phyloP scores from a whole-genome alignment of 1,140 invertebrate species.

The Macrosteles quadrilineatus region DNA sequence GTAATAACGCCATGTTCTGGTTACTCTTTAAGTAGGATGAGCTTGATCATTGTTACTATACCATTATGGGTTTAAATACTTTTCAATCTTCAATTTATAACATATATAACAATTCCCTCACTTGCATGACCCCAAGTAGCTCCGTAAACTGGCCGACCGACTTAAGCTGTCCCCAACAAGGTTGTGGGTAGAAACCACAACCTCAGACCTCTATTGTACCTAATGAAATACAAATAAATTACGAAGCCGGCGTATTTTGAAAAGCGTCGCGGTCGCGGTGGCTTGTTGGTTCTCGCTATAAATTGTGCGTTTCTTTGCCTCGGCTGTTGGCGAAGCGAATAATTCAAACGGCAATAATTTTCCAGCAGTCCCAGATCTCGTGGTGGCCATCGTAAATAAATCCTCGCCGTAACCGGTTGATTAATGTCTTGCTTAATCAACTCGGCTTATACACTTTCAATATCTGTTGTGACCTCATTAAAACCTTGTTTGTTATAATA shows the following conservation, averaged over 20 bases:
- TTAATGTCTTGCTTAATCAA: conserved; percentile 23
- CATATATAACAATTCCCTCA: too few species aligned
- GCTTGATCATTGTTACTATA: too few species aligned
- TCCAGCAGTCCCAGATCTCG: conserved; percentile 12
- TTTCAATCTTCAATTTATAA: too few species aligned
- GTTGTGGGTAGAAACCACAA: background rate
- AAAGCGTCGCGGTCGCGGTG: background rate
- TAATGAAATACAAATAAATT: conserved; percentile 11
- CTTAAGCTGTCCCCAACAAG: too few species aligned
- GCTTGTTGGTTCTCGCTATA: too few species aligned
- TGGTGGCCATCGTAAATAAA: conserved; percentile 8
- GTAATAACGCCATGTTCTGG: too few species aligned
- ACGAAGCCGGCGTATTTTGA: background rate
- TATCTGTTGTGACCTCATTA: conserved; percentile 20
- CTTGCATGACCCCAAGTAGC: too few species aligned
- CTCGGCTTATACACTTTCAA: conserved; percentile 12
- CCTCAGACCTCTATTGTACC: background rate
- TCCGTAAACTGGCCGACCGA: too few species aligned
- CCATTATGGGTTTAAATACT: too few species aligned
- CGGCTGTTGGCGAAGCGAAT: conserved; percentile 13
- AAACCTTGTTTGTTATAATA: conserved; percentile 27
- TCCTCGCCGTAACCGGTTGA: conserved; percentile 15
- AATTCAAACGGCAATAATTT: conserved; percentile 15
- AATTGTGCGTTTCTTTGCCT: too few species aligned
- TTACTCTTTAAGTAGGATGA: too few species aligned